These are phyloP conservation scores for Chymomyza costata DNA, from an alignment of 1,140 invertebrate genomes.

Conservation along the genomic window DNA sequence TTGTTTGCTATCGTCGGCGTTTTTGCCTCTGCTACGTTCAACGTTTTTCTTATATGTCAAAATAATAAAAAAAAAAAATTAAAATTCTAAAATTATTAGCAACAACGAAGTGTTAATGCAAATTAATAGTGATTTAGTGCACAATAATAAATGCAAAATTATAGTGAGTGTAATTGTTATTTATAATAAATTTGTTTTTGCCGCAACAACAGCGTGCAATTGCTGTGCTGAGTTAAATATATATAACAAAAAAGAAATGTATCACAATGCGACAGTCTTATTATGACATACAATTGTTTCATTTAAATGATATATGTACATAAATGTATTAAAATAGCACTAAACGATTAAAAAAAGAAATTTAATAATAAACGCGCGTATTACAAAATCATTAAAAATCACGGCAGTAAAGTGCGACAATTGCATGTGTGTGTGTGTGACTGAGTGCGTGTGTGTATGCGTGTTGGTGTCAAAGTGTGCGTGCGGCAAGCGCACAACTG, in stretches of 20 bases:
- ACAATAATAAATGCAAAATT: slow-evolving; percentile 32
- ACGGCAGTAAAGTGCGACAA: slow-evolving; percentile 67
- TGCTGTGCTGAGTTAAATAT: too few species aligned
- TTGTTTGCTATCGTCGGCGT: slow-evolving; percentile 33
- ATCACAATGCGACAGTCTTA: slow-evolving; percentile 37
- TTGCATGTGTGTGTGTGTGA: slow-evolving; percentile 28
- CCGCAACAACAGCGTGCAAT: too few species aligned
- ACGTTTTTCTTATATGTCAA: slow-evolving; percentile 30
- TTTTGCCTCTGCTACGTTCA: slow-evolving; percentile 32
- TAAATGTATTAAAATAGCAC: not conserved
- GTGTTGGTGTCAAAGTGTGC: slow-evolving; percentile 34
- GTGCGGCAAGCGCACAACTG: slow-evolving; percentile 32
- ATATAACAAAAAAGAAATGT: slow-evolving; percentile 53
- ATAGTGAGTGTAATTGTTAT: slow-evolving; percentile 38
- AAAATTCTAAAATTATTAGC: slow-evolving; percentile 27
- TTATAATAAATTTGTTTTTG: too few species aligned
- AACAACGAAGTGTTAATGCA: slow-evolving; percentile 33
- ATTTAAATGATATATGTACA: slow-evolving; percentile 6
- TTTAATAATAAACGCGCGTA: slow-evolving; percentile 61
- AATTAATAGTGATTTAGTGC: slow-evolving; percentile 24
- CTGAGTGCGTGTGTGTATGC: slow-evolving; percentile 11
- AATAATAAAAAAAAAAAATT: too few species aligned
- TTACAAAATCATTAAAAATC: slow-evolving; percentile 71
- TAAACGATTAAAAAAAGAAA: too few species aligned
- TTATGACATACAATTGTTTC: slow-evolving; percentile 15